Evolutionary conservation across 2,888 invertebrate genomes (phyloP).

Genomic region (Danaus chrysippus): DNA sequence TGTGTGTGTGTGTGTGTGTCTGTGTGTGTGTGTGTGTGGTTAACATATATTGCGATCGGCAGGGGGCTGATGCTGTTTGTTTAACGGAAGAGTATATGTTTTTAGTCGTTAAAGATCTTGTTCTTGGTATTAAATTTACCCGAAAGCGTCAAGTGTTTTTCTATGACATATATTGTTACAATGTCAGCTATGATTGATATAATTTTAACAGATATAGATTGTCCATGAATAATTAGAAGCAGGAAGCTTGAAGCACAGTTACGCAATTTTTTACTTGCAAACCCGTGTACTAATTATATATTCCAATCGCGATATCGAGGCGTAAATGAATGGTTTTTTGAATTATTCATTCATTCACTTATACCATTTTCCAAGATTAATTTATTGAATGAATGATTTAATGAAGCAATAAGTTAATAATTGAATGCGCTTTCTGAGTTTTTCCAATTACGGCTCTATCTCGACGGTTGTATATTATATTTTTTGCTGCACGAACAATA

Average conservation of each 20-base stretch:
- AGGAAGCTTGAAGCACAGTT: background rate
- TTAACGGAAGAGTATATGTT: background rate
- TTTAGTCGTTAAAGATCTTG: too few relatives aligned
- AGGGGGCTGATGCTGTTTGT: conserved; percentile 8
- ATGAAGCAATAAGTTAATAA: background rate
- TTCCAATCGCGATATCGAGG: background rate
- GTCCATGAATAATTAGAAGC: conserved; percentile 1
- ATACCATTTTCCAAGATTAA: background rate
- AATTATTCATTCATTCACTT: conserved; percentile 4
- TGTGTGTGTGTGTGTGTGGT: too few relatives aligned
- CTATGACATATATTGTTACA: background rate
- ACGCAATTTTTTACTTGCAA: background rate
- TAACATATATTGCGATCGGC: conserved; percentile 22
- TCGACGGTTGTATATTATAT: background rate
- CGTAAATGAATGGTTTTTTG: conserved; percentile 6
- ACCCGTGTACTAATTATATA: background rate
- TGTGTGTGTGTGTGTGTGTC: too few relatives aligned
- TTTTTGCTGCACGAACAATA: background rate
- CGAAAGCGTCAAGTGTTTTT: too few relatives aligned
- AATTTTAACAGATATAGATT: background rate
- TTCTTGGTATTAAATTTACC: too few relatives aligned
- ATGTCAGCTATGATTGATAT: background rate
- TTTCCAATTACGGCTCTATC: background rate
- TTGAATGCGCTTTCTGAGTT: background rate
- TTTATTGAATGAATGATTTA: conserved; percentile 7